These are phyloP conservation scores for Psittacara wagleri DNA, from an alignment of 2,113 vertebrate genomes.

Conservation along the genomic window DNA sequence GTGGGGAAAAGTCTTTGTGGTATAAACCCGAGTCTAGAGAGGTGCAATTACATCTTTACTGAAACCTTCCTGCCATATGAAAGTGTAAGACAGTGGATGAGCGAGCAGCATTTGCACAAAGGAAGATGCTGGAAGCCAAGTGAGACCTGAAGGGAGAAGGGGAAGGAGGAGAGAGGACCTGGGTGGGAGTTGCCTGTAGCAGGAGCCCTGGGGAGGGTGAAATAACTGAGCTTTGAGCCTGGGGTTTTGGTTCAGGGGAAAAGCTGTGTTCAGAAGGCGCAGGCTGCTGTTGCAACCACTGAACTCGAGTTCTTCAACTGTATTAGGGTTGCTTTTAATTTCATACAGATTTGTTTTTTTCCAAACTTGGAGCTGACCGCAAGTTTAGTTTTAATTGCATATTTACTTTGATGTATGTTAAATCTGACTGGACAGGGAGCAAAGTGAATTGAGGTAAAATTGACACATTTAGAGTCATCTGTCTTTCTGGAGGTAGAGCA, in stretches of 20 bases:
- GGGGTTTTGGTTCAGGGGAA: background rate
- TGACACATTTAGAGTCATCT: background rate
- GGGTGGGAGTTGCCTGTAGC: background rate
- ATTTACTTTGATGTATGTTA: slow-evolving; percentile 6
- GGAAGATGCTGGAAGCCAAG: background rate
- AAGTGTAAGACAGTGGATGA: background rate
- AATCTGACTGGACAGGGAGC: background rate
- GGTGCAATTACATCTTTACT: background rate
- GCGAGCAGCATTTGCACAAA: background rate
- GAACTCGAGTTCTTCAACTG: background rate
- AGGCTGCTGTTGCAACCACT: background rate
- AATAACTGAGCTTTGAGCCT: background rate
- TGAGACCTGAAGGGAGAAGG: background rate
- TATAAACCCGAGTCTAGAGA: background rate
- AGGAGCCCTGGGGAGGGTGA: background rate
- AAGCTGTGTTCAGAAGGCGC: background rate
- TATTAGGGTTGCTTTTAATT: background rate
- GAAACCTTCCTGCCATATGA: background rate
- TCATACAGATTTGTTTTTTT: background rate
- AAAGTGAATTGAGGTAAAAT: slow-evolving; percentile 40
- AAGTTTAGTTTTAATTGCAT: slow-evolving; percentile 16
- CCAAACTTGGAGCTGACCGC: background rate
- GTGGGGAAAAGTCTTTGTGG: background rate
- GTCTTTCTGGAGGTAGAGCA: background rate
- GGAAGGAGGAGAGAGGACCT: background rate